Base-by-base conservation (phyloP, 2,888 invertebrate species). In the Blastobasis adustella region DNA sequence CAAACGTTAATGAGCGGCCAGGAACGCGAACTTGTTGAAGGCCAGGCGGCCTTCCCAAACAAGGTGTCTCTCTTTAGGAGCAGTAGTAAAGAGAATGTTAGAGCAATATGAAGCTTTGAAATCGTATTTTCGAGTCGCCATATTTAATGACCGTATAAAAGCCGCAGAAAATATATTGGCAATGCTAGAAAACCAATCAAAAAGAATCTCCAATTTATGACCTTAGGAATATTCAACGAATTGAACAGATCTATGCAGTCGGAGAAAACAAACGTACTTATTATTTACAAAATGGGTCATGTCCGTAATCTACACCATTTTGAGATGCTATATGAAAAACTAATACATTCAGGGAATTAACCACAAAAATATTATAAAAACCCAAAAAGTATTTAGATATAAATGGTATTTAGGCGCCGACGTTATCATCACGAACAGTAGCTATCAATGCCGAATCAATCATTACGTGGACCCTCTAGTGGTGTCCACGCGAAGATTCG, bases 81-180 rank as follows among this genome's bases (percentile, higher is more conserved):
- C 52, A 36, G 55, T 48, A 5, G 54, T 61, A 6, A 10, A 9
- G 7, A 41, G 56, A 38, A 37, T 57, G 23, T 49, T 57, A 41
- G 58, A 60, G 40, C 57, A 60, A 46, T 56, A 50, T 45, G 49
- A 53, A 49, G 56, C 53, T 41, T 45, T 54, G 10, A 55, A 55
- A 47, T 41, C 52, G 10, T 54, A 45, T 48, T 54, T 52, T 49
- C 44, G 38, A 10, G 51, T 48, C 10, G 47, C 49, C 38, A 45
- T 43, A 5, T 10, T 40, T 37, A 47, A 6, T 8, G 42, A 48
- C 9, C 10, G 48, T 5, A n/a, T 48, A 8, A 44, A 4, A 5
- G 43, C 56, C 36, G 49, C 54, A 5, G 53, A 50, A 36, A 40
- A 44, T 5, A 59, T 55, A 42, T 44, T 53, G 6, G 40, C 39